Conservation (phyloP, 30 jellyfish, hydroid and myxozoan species). For the Pseudorhiza aurosa region DNA sequence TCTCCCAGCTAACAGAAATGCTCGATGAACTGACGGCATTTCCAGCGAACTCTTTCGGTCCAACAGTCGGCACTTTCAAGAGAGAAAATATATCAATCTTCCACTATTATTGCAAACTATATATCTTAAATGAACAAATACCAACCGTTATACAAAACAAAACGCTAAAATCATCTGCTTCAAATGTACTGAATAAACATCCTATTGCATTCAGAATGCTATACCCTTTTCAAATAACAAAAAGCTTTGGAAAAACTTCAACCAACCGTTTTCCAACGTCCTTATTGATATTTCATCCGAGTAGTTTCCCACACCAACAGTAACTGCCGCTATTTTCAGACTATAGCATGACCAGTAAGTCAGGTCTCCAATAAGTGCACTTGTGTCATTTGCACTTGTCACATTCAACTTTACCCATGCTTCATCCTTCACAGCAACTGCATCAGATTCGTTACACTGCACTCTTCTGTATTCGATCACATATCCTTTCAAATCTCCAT, state of each 20-base stretch:
- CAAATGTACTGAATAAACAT: too few species aligned
- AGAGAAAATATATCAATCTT: too few species aligned
- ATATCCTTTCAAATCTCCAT: conserved; percentile 18
- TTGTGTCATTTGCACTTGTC: neutral
- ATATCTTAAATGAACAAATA: too few species aligned
- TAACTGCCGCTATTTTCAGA: conserved; percentile 28
- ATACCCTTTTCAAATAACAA: too few species aligned
- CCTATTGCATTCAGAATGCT: too few species aligned
- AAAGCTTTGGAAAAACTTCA: neutral
- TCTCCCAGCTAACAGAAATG: too few species aligned
- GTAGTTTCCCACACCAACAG: conserved; percentile 27
- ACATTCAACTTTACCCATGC: neutral
- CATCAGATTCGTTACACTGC: neutral
- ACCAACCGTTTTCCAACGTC: conserved; percentile 31
- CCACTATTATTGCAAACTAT: too few species aligned
- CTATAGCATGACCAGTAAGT: conserved; percentile 31
- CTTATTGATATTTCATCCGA: neutral
- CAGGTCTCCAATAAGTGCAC: neutral
- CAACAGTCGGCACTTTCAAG: too few species aligned
- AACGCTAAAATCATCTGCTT: too few species aligned
- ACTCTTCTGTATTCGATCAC: conserved; percentile 10
- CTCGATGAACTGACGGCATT: too few species aligned
- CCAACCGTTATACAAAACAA: too few species aligned
- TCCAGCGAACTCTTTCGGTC: too few species aligned
- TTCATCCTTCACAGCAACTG: neutral